Evolutionary conservation across 2,888 invertebrate genomes (phyloP).

Genomic region (Xanthorhoe designata): DNA sequence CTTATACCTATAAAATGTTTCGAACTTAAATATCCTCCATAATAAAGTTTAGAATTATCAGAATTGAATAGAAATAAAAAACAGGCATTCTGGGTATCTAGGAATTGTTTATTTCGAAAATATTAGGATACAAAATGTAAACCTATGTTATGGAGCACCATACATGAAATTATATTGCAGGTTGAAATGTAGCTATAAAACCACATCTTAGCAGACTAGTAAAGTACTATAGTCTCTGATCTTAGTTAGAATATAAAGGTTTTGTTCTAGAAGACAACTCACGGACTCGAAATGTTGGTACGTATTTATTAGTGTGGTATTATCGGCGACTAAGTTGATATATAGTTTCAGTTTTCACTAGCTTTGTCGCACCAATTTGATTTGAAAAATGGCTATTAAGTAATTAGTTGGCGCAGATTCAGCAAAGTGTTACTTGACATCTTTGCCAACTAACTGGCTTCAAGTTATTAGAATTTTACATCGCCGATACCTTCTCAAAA

Average conservation of each 20-base stretch:
- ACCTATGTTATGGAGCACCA: conserved; percentile 80
- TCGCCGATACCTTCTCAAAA: no score
- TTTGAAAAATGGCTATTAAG: neutral
- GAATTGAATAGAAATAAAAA: conserved; percentile 34
- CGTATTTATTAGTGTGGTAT: neutral
- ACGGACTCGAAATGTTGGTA: neutral
- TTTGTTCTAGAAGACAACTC: neutral
- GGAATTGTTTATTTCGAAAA: conserved; percentile 79
- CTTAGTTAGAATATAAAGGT: neutral
- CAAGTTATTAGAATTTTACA: no score
- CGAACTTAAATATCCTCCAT: neutral
- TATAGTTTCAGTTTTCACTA: neutral
- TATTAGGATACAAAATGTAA: conserved; percentile 79
- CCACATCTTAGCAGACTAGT: neutral
- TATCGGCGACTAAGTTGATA: neutral
- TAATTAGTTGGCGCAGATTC: no score
- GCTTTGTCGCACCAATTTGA: neutral
- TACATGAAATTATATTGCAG: conserved; percentile 76
- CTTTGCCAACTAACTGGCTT: no score
- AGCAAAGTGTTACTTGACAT: no score
- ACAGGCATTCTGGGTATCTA: conserved; percentile 58
- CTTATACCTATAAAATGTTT: neutral
- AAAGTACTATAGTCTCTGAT: neutral
- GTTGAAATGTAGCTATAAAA: conserved; percentile 41
- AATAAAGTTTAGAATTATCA: no score